Base-by-base conservation (phyloP, 2,113 vertebrate species). In the Tetrao urogallus region DNA sequence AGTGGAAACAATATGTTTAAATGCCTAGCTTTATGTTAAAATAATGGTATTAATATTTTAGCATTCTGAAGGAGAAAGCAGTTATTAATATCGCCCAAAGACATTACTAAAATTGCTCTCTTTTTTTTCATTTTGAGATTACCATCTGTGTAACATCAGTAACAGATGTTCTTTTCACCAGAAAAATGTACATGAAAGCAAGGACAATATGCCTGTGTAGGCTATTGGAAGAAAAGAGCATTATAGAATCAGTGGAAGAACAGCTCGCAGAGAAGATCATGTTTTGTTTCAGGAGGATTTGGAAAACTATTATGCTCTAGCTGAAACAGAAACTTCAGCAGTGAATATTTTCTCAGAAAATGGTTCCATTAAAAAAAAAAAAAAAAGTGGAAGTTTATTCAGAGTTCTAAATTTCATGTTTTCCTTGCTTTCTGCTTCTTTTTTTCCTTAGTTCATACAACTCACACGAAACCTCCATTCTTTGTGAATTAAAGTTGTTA, bases 131-230 rank as follows among this genome's bases (percentile, higher is more conserved):
- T 94, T 92, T 94, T 63, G 89, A 86, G 78, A 92, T 93, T 94
- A 71, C 92, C 94, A 96, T 96, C 95, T 96, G 92, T 82, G 72
- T 93, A 80, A 87, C 87, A 89, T 86, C 84, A 95, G 91, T 85
- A 95, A 82, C 92, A 96, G 94, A 93, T 95, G 94, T 96, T 96
- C 95, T 92, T 95, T 96, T 95, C 81, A 93, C 67, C 32, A 93
- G 87, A 92, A 95, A 91, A 92, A 85, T 64, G 45, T 94, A 94
- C 25, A 64, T 70, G 82, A 87, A 89, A 89, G 72, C 71, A 91
- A 91, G 88, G 92, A 91, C 89, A 93, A 89, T 94, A 79, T 92
- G 89, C 34, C 93, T 85, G 60, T 82, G 43, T 74, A 91, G 64
- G 60, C 87, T 88, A 67, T 77, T 91, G 84, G 63, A 47, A 67